Evolutionary conservation across 2,113 vertebrate genomes (phyloP).

Genomic region (Chloropsis cyanopogon): DNA sequence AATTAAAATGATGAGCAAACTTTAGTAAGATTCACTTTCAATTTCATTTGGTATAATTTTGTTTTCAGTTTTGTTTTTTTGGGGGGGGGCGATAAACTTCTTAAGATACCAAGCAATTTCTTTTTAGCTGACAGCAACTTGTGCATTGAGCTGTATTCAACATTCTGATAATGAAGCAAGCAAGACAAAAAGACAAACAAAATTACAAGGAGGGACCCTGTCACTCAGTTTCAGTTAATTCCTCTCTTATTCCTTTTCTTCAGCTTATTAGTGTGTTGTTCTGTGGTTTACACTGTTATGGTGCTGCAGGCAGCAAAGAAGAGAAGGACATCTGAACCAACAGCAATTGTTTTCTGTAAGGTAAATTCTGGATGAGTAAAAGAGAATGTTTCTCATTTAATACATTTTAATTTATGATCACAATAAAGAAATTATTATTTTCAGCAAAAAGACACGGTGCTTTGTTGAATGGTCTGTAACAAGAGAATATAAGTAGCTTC

Average conservation of each 20-base stretch:
- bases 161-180: neutral
- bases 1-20: neutral
- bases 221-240: neutral
- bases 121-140: neutral
- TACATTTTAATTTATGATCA: neutral
- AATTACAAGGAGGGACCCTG: neutral
- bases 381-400: neutral
- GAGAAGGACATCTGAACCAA: neutral
- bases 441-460: neutral
- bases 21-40: neutral
- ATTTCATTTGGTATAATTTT: neutral
- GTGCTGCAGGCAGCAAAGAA: neutral
- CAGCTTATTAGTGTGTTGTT: neutral
- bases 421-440: neutral
- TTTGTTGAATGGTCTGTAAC: neutral
- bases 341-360: neutral
- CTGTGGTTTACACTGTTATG: too few species aligned
- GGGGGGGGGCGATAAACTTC: neutral
- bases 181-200: neutral
- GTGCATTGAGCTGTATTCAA: fast-evolving
- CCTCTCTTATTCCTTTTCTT: neutral
- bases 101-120: neutral
- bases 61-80: neutral
- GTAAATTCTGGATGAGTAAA: conserved; percentile 5
- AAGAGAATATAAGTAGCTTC: neutral